Evolutionary conservation across 1,140 invertebrate genomes (phyloP), one percentile per base, ranked within the genome.

Genomic region (Paralvinella palmiformis): DNA sequence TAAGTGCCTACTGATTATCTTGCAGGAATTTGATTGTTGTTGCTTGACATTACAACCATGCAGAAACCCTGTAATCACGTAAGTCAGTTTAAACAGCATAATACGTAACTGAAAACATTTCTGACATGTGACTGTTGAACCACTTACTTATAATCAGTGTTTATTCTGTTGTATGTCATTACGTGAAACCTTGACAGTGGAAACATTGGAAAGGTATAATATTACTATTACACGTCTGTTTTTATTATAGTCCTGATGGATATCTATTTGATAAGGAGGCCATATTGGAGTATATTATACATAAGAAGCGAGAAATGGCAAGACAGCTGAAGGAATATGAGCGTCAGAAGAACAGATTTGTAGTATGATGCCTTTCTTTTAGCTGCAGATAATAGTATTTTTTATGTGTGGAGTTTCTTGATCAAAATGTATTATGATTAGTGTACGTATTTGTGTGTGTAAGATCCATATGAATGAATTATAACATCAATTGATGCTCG

Each of bases 221-320:
- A 41, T n/a, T 10, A 41, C 10, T 13, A 41, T 41, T 41, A 33
- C n/a, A 20, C 35, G 24, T 56, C 10, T 57, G 10, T 41, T 58
- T 64, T 63, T 55, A 50, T 74, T 72, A 32, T 66, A 91, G 90
- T 6, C 87, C 89, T 77, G 91, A 98, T 75, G 97, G 97, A 0
- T 95, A 89, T 78, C 82, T 99, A 0, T 99, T 92, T 82, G 96
- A 99, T 72, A 97, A 98, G 78, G 94, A 98, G 86, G 90, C 95
- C 2, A 93, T 99, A 68, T 76, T 99, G 7, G 89, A 97, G 76
- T 99, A 98, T 71, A 91, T 99, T 59, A 85, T 99, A 35, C 86
- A 91, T 1, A 96, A 98, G 77, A 99, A 99, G 75, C 91, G 87
- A 72, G 94, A 97, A 79, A 91, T 93, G 70, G 87, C 87, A 20